Evolutionary conservation across 92 coral and sea anemone species (phyloP), one percentile per base, ranked within the genome.

Genomic region (Epizoanthus scotinus): DNA sequence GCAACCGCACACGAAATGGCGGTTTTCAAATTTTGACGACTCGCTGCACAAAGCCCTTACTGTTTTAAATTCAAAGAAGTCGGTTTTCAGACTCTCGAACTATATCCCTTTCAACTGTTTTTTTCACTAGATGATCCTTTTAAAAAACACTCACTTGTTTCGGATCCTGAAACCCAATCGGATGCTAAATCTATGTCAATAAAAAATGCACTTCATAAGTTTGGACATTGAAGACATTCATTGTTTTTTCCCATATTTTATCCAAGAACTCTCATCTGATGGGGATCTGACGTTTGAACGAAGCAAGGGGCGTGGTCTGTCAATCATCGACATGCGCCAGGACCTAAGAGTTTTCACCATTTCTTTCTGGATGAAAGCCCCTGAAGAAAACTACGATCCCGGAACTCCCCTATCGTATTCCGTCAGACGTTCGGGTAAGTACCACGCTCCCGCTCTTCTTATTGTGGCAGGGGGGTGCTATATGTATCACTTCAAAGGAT

Each of bases 321-420:
- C 97, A 34, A 42, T 83, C 36, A 87, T 95, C 49, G 91, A 84
- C 17, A 89, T 90, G 85, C 83, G 93, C 65, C 92, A 89, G 47
- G 98, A 95, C 7, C 85, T 95, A 36, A 71, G 87, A 50, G 95
- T 94, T 38, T 91, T 95, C 74, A 93, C 98, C 13, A 86, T 93
- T 22, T 89, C 98, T 26, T 95, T 95, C 86, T 95, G 98, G 98
- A 93, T 95, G 98, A 93, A 92, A 64, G 91, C 87, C 59, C 83
- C 82, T 34, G 86, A 66, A 8, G 60, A 42, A 22, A 66, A 62
- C 20, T 53, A 63, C 62, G 97, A 95, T 80, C 98, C 98, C 18
- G 98, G 98, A 60, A 95, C 98, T 0, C 98, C 98, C 13, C 65
- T 95, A 19, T 95, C 98, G 0, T 95, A 95, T 72, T 94, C 98